phyloP scores from a whole-genome alignment of 2,113 vertebrate species.

The Cavia porcellus region DNA sequence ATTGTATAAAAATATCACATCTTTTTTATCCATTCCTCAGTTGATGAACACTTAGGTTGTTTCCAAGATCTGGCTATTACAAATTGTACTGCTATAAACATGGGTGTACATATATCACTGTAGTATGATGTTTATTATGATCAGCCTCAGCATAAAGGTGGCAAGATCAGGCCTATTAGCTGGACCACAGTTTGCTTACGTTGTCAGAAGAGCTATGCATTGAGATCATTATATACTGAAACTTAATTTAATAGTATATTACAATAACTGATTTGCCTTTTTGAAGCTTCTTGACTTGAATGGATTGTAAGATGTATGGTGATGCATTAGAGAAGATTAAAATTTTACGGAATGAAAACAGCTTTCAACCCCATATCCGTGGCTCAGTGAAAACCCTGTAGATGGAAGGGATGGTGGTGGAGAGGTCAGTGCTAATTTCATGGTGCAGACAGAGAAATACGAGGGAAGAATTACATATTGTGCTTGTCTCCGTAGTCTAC shows the following conservation, averaged over 20 bases:
- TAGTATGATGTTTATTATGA: too few species aligned
- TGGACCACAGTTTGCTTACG: not conserved
- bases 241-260: not conserved
- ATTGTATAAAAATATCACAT: too few species aligned
- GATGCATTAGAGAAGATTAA: not conserved
- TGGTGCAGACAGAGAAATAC: not conserved
- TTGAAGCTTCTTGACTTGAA: not conserved
- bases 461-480: not conserved
- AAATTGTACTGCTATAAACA: too few species aligned
- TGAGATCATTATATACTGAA: not conserved
- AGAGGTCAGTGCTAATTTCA: not conserved
- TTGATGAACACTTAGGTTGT: too few species aligned
- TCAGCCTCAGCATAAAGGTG: accelerated
- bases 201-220: not conserved
- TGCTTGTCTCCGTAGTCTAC: not conserved
- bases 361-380: not conserved
- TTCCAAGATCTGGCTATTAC: too few species aligned
- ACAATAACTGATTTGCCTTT: not conserved
- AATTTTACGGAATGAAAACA: not conserved
- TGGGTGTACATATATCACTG: too few species aligned
- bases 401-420: not conserved
- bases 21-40: too few species aligned
- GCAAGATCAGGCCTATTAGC: not conserved
- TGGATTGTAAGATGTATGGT: not conserved
- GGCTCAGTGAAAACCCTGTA: too few species aligned